Conservation (phyloP, 2,797 vertebrate species). For the Staurois parvus region DNA sequence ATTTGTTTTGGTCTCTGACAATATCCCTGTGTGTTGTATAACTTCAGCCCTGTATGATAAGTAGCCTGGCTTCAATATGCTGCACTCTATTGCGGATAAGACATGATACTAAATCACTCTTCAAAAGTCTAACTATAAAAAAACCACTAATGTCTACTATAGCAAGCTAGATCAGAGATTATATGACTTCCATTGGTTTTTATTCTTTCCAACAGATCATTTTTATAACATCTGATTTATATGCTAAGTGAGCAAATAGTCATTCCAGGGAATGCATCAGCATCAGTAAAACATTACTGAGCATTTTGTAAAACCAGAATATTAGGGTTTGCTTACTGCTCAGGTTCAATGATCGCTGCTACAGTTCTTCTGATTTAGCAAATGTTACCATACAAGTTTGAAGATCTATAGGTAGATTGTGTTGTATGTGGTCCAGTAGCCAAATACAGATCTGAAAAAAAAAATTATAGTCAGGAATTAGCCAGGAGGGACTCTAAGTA, state of each 20-base stretch:
- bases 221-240: constrained; percentile 34
- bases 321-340: too few relatives aligned
- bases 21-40: background rate
- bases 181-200: constrained; percentile 6
- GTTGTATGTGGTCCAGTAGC: too few relatives aligned
- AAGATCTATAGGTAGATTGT: too few relatives aligned
- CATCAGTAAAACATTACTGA: constrained; percentile 5
- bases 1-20: constrained; percentile 34
- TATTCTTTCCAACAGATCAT: constrained; percentile 12
- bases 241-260: constrained; percentile 9
- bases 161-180: background rate
- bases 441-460: too few relatives aligned
- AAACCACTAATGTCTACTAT: constrained; percentile 13
- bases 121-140: constrained; percentile 18
- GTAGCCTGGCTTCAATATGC: constrained; percentile 28
- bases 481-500: too few relatives aligned
- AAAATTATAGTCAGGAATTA: too few relatives aligned
- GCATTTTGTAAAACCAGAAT: too few relatives aligned
- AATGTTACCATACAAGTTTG: too few relatives aligned
- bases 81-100: constrained; percentile 18
- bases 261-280: constrained; percentile 22
- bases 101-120: constrained; percentile 26
- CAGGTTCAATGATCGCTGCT: too few relatives aligned
- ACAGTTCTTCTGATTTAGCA: too few relatives aligned
- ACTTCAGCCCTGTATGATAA: background rate